Evolutionary conservation across 2,888 invertebrate genomes (phyloP).

Genomic region (Xanthia icteritia): DNA sequence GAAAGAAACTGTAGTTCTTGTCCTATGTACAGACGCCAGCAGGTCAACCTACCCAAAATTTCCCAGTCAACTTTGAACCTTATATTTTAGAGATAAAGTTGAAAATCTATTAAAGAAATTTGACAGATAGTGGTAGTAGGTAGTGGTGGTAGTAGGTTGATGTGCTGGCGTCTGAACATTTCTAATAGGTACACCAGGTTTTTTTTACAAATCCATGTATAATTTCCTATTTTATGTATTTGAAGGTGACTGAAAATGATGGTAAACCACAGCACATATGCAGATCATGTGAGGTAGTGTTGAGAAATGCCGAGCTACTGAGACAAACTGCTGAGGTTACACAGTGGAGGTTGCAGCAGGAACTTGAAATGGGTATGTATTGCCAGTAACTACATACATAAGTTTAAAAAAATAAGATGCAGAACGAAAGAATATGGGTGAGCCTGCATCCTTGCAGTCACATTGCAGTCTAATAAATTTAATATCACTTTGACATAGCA

Average conservation of each 20-base stretch:
- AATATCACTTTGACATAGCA: background rate
- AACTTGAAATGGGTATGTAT: conserved; percentile 69
- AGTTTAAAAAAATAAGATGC: background rate
- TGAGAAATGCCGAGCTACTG: conserved; percentile 61
- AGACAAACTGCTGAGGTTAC: conserved; percentile 68
- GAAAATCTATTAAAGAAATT: too few relatives aligned
- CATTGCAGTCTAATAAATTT: background rate
- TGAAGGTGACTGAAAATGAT: conserved; percentile 69
- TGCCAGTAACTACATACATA: background rate
- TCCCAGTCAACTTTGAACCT: too few relatives aligned
- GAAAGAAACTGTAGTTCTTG: background rate
- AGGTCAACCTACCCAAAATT: too few relatives aligned
- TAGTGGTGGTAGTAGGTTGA: too few relatives aligned
- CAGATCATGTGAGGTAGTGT: conserved; percentile 60
- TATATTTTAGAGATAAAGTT: too few relatives aligned
- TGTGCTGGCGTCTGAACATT: too few relatives aligned
- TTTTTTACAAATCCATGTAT: background rate
- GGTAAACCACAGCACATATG: conserved; percentile 74
- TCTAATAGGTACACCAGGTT: background rate
- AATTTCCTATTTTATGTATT: conserved; percentile 12
- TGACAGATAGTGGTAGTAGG: too few relatives aligned
- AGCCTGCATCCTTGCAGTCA: background rate
- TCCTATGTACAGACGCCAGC: too few relatives aligned
- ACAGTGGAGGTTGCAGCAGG: conserved; percentile 74
- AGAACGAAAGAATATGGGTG: background rate